Evolutionary conservation across 2,888 invertebrate genomes (phyloP).

Genomic region (Polyommatus icarus): DNA sequence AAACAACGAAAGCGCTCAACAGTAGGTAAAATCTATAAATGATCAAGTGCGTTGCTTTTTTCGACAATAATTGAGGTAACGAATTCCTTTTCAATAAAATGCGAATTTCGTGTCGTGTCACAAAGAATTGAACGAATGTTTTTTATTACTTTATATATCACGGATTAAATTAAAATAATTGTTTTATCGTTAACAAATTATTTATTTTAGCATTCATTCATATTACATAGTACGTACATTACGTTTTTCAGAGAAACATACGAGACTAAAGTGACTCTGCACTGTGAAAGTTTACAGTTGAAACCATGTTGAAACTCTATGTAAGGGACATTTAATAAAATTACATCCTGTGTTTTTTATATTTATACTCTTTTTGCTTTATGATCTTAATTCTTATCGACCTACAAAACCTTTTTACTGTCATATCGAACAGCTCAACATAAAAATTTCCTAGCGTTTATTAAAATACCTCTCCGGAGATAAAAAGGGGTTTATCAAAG

Average conservation of each 20-base stretch:
- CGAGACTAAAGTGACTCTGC: too few species aligned
- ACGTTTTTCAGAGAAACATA: too few species aligned
- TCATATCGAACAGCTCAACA: background rate
- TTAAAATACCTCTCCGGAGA: constrained; percentile 43
- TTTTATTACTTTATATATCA: background rate
- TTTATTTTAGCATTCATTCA: too few species aligned
- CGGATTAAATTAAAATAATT: too few species aligned
- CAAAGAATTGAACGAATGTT: background rate
- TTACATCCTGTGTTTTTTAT: too few species aligned
- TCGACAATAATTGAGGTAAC: constrained; percentile 19
- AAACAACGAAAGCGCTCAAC: constrained; percentile 30
- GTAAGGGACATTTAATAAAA: too few species aligned
- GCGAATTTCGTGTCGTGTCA: background rate
- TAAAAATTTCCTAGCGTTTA: background rate
- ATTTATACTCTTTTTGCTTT: background rate
- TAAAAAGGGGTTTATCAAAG: constrained; percentile 45
- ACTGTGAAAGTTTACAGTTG: too few species aligned
- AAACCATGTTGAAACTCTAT: too few species aligned
- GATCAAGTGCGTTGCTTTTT: constrained; percentile 24
- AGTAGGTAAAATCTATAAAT: constrained; percentile 25
- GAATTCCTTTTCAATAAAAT: constrained; percentile 3
- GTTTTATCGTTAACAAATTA: too few species aligned
- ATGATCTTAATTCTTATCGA: background rate
- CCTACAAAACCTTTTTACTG: background rate
- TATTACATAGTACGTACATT: too few species aligned